Base-by-base conservation (phyloP, 92 coral and sea anemone species). In the Epizoanthus ramosus region DNA sequence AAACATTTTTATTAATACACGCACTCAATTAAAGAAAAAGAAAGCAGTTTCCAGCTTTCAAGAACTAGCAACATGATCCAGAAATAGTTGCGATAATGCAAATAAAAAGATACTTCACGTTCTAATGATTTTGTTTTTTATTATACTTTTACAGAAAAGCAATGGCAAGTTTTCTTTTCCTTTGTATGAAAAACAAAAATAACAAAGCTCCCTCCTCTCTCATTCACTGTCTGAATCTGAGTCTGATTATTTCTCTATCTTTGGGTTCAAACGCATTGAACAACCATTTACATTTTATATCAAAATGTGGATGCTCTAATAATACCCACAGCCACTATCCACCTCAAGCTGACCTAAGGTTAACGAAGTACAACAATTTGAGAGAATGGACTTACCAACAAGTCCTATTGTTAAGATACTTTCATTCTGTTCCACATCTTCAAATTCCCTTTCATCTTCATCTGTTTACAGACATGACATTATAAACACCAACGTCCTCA, bases 321-420 rank as follows among this genome's bases (percentile, higher is more conserved):
- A 3, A 10, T 28, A 28, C n/a, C n/a, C n/a, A 28, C 2, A 28
- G 1, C 54, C 54, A 12, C 14, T 50, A 50, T 13, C 54, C 15
- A 10, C 15, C 14, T 50, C 54, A 50, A 37, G 43, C 43, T 37
- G 43, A 3, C 43, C 43, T 1, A 37, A 37, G 43, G 43, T 5
- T 37, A 37, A 37, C 3, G 0, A 47, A 47, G 54, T 47, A 50
- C 8, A 41, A 10, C 6, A 8, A 50, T 58, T 7, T 28, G 23
- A 8, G 33, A 43, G n/a, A 12, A 19, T 25, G 23, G 22, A 24
- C 94, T 67, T 57, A 95, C 98, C 98, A 23, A 95, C 93, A 8
- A 95, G 90, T 22, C 98, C 94, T n/a, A 95, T 82, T 12, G 98
- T 95, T 52, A 95, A 74, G 17, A 95, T 80, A 18, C 84, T 74